phyloP scores from a whole-genome alignment of 1,140 invertebrate genomes.

The Drosophila ohnishii region DNA sequence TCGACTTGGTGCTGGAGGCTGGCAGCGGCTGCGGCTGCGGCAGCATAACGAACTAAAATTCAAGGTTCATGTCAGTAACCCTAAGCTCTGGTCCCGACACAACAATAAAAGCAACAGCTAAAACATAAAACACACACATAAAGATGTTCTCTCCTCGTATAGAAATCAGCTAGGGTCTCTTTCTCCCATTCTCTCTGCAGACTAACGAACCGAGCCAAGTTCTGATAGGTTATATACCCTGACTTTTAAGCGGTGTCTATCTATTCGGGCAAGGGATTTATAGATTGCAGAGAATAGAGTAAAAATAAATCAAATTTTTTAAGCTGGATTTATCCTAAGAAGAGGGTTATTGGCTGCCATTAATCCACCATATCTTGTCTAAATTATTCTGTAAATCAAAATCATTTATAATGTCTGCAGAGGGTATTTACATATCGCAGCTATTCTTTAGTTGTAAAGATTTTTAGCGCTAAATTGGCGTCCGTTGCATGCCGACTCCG shows the following conservation, averaged over 20 bases:
- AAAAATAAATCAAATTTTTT: neutral
- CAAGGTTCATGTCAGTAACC: constrained; percentile 81
- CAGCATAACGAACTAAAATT: constrained; percentile 77
- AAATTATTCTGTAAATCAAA: neutral
- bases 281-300: no score
- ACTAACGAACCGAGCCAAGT: constrained; percentile 60
- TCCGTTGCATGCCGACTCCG: constrained; percentile 56
- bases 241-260: neutral
- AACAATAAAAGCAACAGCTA: constrained; percentile 70
- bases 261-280: neutral
- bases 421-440: constrained; percentile 23
- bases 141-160: constrained; percentile 20
- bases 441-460: neutral
- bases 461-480: constrained; percentile 74
- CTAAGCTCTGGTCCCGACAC: constrained; percentile 59
- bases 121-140: constrained; percentile 66
- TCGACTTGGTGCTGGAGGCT: constrained; percentile 45
- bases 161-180: constrained; percentile 43
- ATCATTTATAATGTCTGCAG: no score
- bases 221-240: constrained; percentile 45
- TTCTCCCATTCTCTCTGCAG: constrained; percentile 37
- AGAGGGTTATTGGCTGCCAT: neutral
- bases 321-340: neutral
- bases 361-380: neutral
- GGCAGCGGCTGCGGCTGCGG: constrained; percentile 51